phyloP scores from a whole-genome alignment of 2,797 vertebrate genomes.

The Tolypeutes matacus region DNA sequence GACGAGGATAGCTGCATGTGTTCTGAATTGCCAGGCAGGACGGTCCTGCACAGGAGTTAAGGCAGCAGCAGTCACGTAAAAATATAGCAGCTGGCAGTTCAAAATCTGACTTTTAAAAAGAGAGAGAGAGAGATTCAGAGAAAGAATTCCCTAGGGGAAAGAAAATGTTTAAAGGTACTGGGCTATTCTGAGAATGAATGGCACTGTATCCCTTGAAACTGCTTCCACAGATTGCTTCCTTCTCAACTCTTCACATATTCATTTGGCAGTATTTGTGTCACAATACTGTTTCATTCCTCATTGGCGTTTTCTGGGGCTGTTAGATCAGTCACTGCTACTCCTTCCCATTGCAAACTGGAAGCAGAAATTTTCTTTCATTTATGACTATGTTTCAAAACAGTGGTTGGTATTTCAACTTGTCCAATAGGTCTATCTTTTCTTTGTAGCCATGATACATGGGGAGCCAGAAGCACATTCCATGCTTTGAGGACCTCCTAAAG shows the following conservation, averaged over 20 bases:
- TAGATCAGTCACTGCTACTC: constrained; percentile 11
- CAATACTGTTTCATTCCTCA: neutral
- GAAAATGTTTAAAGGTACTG: neutral
- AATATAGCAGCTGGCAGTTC: constrained; percentile 25
- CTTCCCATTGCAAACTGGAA: constrained; percentile 11
- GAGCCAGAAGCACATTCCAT: neutral
- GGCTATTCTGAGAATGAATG: constrained; percentile 20
- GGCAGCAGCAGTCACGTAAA: neutral
- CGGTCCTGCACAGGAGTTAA: constrained; percentile 5
- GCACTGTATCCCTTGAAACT: neutral
- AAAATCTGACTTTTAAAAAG: constrained; percentile 51
- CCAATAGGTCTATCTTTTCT: neutral
- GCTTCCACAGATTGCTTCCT: neutral
- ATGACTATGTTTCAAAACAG: neutral
- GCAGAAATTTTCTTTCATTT: constrained; percentile 61
- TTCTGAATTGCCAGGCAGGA: neutral
- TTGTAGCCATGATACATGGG: neutral
- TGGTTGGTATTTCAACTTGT: constrained; percentile 6
- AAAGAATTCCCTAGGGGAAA: constrained; percentile 12
- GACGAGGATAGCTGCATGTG: neutral
- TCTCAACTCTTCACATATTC: neutral
- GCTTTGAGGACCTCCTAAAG: constrained; percentile 33
- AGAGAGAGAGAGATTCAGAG: neutral
- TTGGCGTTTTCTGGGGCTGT: neutral
- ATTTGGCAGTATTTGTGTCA: neutral